phyloP scores from a whole-genome alignment of 1,140 invertebrate genomes.

The Sycobia sp. region DNA sequence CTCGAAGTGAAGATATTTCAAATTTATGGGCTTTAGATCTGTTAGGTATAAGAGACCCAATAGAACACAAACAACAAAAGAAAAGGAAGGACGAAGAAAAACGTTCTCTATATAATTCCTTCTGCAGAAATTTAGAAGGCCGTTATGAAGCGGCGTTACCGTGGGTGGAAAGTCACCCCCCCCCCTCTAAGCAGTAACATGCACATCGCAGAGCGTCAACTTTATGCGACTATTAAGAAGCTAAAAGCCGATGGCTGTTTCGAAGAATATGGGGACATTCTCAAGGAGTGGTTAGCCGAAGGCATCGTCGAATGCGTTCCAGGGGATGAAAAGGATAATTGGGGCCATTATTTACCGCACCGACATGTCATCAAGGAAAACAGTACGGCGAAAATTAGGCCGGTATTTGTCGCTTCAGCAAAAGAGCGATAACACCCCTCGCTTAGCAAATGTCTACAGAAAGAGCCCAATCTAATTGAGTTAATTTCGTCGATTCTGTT shows the following conservation, averaged over 20 bases:
- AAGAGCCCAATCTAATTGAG: background rate
- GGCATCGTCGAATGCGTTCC: background rate
- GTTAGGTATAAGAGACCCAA: too few relatives aligned
- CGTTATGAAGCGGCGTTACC: constrained; percentile 47
- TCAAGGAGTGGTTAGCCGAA: constrained; percentile 39
- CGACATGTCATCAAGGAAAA: background rate
- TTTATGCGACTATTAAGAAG: constrained; percentile 31
- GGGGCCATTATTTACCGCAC: background rate
- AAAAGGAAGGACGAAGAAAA: background rate
- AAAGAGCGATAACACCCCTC: background rate
- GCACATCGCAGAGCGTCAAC: constrained; percentile 15
- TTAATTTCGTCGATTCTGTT: background rate
- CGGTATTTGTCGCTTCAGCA: background rate
- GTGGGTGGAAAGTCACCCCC: constrained; percentile 43
- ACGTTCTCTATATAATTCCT: background rate
- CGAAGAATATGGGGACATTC: constrained; percentile 45
- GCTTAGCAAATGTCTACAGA: background rate
- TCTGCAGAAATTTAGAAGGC: constrained; percentile 21
- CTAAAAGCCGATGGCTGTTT: constrained; percentile 37
- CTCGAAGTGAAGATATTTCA: constrained; percentile 27
- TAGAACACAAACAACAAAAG: constrained; percentile 33
- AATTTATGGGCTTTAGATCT: constrained; percentile 51
- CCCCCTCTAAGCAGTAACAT: constrained; percentile 32
- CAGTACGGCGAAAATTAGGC: background rate
- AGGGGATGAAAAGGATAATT: background rate